phyloP scores from a whole-genome alignment of 2,113 vertebrate species.

The Fregata magnificens region DNA sequence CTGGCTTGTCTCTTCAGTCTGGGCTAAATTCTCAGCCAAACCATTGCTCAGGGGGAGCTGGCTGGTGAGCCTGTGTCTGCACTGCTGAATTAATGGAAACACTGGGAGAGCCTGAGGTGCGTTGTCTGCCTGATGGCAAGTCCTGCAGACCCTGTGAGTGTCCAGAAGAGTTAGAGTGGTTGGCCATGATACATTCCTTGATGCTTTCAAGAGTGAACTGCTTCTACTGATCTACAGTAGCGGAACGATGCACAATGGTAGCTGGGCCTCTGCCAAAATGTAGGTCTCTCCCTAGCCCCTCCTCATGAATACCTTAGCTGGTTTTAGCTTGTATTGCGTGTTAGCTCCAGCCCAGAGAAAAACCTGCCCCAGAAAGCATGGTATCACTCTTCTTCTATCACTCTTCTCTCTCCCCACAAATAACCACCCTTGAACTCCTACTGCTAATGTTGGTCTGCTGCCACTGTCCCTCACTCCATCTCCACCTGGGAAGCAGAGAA shows the following conservation, averaged over 20 bases:
- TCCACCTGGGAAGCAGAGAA: not conserved
- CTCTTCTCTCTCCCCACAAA: not conserved
- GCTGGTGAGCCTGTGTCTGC: not conserved
- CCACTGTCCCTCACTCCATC: not conserved
- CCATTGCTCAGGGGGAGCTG: not conserved
- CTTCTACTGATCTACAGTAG: not conserved
- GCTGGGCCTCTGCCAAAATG: not conserved
- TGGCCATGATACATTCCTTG: not conserved
- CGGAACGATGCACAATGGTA: not conserved
- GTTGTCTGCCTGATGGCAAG: not conserved
- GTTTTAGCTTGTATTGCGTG: not conserved
- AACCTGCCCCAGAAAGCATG: not conserved
- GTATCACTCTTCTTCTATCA: not conserved
- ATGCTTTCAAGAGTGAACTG: not conserved
- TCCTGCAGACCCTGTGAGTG: not conserved
- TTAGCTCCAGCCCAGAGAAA: not conserved
- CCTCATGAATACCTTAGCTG: not conserved
- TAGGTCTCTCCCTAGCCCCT: not conserved
- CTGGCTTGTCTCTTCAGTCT: conserved; percentile 3
- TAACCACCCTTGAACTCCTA: not conserved
- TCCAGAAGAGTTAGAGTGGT: not conserved
- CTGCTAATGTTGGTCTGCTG: not conserved
- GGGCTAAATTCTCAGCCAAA: not conserved
- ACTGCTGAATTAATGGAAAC: not conserved
- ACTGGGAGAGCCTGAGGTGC: not conserved